These are phyloP conservation scores for Xestia ashworthii DNA, from an alignment of 2,888 invertebrate genomes.

Conservation along the genomic window DNA sequence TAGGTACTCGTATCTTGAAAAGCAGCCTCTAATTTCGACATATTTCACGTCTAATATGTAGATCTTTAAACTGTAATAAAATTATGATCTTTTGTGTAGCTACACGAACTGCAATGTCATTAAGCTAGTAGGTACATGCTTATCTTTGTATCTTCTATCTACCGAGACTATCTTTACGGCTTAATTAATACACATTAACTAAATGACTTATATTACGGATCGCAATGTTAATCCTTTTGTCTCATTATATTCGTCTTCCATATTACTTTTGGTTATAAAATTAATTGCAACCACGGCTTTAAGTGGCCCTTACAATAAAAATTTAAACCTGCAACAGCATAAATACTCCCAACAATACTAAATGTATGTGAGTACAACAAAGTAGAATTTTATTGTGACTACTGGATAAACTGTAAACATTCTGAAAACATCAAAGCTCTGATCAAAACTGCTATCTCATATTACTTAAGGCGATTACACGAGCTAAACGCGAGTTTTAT, in stretches of 20 bases:
- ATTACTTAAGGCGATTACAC: too few relatives aligned
- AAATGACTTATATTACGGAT: constrained; percentile 21
- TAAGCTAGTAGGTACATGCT: not conserved
- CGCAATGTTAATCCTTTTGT: constrained; percentile 4
- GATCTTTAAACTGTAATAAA: not conserved
- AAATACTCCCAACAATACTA: not conserved
- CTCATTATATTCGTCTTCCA: constrained; percentile 1
- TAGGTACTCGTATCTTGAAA: not conserved
- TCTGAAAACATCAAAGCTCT: not conserved
- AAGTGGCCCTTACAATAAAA: not conserved
- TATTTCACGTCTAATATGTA: not conserved
- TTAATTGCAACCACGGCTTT: not conserved
- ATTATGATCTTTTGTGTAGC: constrained; percentile 10
- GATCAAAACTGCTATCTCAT: not conserved
- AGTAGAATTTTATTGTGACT: not conserved
- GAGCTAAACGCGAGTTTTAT: too few relatives aligned
- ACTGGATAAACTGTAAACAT: not conserved
- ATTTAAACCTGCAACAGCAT: not conserved
- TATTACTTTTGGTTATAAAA: constrained; percentile 24
- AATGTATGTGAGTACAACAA: not conserved
- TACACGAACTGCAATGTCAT: not conserved
- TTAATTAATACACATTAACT: constrained; percentile 19
- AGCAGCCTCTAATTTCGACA: constrained; percentile 7
- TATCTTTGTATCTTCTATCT: not conserved
- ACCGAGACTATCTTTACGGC: constrained; percentile 46